A percentile compares a stretch with the other conserved stretches of the same genome.
Evolutionary conservation across 2,797 vertebrate species (phyloP).

Genomic region (Dicrostonyx torquatus): DNA sequence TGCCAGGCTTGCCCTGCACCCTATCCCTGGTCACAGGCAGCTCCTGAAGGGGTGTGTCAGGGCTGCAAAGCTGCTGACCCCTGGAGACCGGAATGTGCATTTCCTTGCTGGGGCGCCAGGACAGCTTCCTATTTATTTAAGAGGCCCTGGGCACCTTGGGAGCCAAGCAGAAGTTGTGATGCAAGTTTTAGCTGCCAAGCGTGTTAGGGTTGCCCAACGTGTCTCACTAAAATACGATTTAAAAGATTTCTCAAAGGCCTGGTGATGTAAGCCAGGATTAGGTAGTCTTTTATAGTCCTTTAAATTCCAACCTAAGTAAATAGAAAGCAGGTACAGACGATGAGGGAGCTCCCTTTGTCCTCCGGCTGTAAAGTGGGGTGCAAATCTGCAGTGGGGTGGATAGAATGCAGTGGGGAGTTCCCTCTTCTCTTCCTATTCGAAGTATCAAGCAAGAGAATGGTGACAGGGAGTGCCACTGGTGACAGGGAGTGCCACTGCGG

Average conservation of each 20-base stretch:
- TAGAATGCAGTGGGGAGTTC: background rate
- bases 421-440: background rate
- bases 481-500: background rate
- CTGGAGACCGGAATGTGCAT: conserved; percentile 50
- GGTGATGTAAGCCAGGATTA: conserved; percentile 55
- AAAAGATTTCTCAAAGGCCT: conserved; percentile 59
- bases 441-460: background rate
- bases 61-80: background rate
- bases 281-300: conserved; percentile 9
- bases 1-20: background rate
- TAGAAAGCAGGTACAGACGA: background rate
- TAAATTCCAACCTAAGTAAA: conserved; percentile 45
- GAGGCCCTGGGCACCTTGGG: background rate
- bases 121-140: conserved; percentile 62
- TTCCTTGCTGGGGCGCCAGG: background rate
- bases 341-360: background rate
- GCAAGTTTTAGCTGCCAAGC: conserved; percentile 64
- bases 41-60: background rate
- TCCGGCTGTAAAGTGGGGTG: background rate
- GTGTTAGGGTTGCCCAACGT: conserved; percentile 20
- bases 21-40: background rate
- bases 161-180: conserved; percentile 58
- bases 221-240: conserved; percentile 61
- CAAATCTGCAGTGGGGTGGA: background rate
- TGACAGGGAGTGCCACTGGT: background rate